phyloP scores from a whole-genome alignment of 2,113 vertebrate genomes.

The Corapipo altera region DNA sequence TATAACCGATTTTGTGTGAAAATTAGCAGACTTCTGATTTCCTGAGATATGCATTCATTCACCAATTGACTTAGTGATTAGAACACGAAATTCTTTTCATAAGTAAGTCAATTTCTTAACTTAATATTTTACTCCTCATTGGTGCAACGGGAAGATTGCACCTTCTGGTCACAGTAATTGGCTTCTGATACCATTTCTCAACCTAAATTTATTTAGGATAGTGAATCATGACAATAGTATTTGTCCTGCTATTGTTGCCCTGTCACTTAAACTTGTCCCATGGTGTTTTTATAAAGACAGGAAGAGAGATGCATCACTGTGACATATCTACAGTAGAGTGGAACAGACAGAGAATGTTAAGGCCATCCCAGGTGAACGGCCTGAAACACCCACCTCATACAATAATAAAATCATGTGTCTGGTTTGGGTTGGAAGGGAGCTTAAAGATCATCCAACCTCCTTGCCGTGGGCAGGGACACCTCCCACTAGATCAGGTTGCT shows the following conservation, averaged over 20 bases:
- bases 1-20: neutral
- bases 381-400: neutral
- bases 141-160: neutral
- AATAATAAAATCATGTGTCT: too few species aligned
- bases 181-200: neutral
- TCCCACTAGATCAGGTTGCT: neutral
- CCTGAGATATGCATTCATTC: neutral
- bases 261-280: neutral
- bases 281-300: neutral
- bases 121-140: neutral
- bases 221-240: neutral
- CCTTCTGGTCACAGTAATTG: neutral
- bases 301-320: neutral
- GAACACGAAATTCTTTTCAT: neutral
- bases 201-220: neutral
- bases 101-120: neutral
- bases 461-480: neutral
- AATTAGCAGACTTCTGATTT: neutral
- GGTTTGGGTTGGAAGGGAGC: neutral
- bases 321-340: fast-evolving
- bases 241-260: neutral
- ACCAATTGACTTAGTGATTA: neutral
- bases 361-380: too few species aligned
- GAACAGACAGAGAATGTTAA: neutral
- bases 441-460: neutral